Evolutionary conservation across 2,888 invertebrate species (phyloP).

Genomic region (Megamerina dolium): DNA sequence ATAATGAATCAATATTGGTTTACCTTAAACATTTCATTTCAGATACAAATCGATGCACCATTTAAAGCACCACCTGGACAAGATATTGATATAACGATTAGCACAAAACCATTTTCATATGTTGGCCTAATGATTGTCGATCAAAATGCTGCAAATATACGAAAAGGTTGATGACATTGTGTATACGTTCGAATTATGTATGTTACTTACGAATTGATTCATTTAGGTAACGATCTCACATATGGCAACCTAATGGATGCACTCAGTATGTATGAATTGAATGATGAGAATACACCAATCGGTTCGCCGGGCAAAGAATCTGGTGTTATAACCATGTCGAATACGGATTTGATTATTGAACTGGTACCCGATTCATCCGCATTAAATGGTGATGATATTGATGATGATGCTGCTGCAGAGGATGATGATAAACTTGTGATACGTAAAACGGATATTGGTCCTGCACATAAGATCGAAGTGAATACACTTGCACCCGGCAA

Average conservation of each 20-base stretch:
- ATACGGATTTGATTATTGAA: slow-evolving; percentile 40
- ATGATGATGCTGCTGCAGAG: too few species aligned
- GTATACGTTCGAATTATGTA: neutral
- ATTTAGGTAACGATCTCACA: slow-evolving; percentile 39
- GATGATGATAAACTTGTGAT: slow-evolving; percentile 41
- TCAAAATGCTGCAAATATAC: slow-evolving; percentile 67
- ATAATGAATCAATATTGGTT: neutral
- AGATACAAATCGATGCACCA: slow-evolving; percentile 60
- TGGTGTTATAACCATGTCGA: slow-evolving; percentile 44
- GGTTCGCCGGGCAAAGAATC: slow-evolving; percentile 44
- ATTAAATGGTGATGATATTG: neutral
- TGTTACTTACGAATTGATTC: neutral
- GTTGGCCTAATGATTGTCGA: slow-evolving; percentile 88
- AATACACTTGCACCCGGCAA: slow-evolving; percentile 74
- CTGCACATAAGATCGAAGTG: slow-evolving; percentile 52
- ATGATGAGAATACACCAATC: slow-evolving; percentile 33
- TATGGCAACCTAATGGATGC: slow-evolving; percentile 38
- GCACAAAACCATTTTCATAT: slow-evolving; percentile 79
- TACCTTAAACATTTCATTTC: neutral
- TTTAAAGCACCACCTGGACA: slow-evolving; percentile 69
- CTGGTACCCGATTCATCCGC: slow-evolving; percentile 30
- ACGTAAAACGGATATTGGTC: slow-evolving; percentile 49
- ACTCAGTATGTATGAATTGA: slow-evolving; percentile 36
- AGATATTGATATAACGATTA: slow-evolving; percentile 71
- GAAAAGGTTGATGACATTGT: slow-evolving; percentile 58